Evolutionary conservation across 2,113 vertebrate species (phyloP).

Genomic region (Danionella cerebrum): DNA sequence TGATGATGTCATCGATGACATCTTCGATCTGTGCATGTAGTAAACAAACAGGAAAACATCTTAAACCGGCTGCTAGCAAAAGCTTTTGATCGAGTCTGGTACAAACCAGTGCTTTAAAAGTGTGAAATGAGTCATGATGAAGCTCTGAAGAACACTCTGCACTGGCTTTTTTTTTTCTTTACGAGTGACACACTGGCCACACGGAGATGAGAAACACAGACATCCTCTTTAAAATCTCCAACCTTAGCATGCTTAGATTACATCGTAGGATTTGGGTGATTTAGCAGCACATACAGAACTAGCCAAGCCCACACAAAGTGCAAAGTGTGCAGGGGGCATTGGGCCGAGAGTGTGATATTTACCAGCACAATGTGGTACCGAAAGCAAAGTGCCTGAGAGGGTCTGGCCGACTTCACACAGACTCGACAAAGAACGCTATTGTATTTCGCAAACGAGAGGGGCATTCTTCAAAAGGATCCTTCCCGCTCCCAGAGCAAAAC

Average conservation of each 20-base stretch:
- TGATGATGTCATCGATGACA: conserved; percentile 85
- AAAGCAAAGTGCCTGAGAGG: not conserved
- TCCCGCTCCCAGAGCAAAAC: not conserved
- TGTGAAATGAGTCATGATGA: conserved; percentile 12
- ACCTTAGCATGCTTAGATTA: conserved; percentile 17
- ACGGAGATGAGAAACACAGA: conserved; percentile 13
- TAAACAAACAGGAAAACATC: not conserved
- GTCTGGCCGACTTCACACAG: conserved; percentile 21
- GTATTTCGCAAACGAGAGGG: conserved; percentile 20
- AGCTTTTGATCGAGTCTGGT: not conserved
- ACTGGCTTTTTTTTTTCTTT: conserved; percentile 20
- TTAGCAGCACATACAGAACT: not conserved
- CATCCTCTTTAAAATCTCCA: conserved; percentile 1
- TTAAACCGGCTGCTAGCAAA: not conserved
- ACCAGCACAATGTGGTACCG: conserved; percentile 32
- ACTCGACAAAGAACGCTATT: conserved; percentile 29
- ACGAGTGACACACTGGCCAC: conserved; percentile 29
- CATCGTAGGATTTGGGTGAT: not conserved
- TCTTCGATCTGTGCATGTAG: conserved; percentile 68
- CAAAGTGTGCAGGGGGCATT: conserved; percentile 35
- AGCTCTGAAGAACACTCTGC: conserved; percentile 7
- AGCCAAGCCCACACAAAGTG: conserved; percentile 17
- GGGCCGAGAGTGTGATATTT: conserved; percentile 33
- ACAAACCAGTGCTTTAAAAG: not conserved
- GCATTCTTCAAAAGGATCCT: conserved; percentile 20